Evolutionary conservation across 2,888 invertebrate genomes (phyloP), one percentile per base, ranked within the genome.

Genomic region (Stratiomys singularior): DNA sequence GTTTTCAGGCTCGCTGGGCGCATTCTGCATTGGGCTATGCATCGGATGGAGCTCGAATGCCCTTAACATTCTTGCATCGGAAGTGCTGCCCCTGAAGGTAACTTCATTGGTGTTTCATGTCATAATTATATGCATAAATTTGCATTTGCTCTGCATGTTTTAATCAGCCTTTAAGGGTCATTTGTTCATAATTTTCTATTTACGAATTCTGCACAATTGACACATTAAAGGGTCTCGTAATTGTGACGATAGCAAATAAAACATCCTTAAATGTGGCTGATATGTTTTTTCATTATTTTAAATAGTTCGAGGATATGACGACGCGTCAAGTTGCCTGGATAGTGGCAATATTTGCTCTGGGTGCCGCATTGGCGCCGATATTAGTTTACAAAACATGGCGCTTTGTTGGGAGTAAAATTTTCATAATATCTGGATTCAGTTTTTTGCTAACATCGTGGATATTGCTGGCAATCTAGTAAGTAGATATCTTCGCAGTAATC

Each of bases 21-120:
- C 77, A 13, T 77, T 78, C 18, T 71, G 77, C 56, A 77, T 78
- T 1, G 80, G 80, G 21, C 37, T 71, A 4, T 80, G 80, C 46
- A 80, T 80, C 25, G 80, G 58, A 71, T 80, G 80, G 80, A 80
- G 80, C 52, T 80, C 80, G n/a, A 63, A 71, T 37, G 80, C 77
- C 9, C 77, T 80, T 23, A 71, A 76, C 56, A 69, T 77, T n/a
- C 71, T 77, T n/a, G 64, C 78, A 25, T 47, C 56, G 0, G 44
- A 80, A n/a, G 72, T 44, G 15, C 77, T 80, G 52, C 78, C 77
- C 25, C 66, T 78, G 0, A 66, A 63, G 46, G 80, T 79, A 76
- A 74, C 3, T 21, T 21, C 13, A 28, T n/a, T 52, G 18, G 15
- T 18, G 15, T 18, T 52, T 18, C 18, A 52, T 52, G 4, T 52